Evolutionary conservation across 1,140 invertebrate genomes (phyloP).

Genomic region (Camponotus pennsylvanicus): DNA sequence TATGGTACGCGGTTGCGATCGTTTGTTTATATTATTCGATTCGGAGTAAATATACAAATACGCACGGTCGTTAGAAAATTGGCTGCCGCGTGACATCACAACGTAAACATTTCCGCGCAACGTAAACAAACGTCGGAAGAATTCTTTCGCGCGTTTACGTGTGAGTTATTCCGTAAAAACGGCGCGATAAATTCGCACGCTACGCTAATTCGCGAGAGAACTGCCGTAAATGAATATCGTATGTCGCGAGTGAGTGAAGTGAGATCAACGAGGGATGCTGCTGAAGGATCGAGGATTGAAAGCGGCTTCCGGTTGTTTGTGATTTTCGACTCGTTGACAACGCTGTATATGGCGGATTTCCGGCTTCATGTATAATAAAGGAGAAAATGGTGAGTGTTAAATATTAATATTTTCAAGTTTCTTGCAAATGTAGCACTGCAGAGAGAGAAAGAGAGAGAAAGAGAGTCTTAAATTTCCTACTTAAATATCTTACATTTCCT

Average conservation of each 20-base stretch:
- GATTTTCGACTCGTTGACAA: not conserved
- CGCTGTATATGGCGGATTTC: not conserved
- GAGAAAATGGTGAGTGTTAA: not conserved
- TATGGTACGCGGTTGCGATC: slow-evolving; percentile 6
- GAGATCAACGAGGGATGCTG: not conserved
- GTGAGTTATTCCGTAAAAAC: not conserved
- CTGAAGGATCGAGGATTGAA: not conserved
- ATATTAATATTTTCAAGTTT: slow-evolving; percentile 5
- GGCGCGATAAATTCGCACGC: not conserved
- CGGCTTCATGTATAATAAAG: not conserved
- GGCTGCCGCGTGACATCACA: not conserved
- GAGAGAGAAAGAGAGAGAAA: no score
- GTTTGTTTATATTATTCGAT: slow-evolving; percentile 25
- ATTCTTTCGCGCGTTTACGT: not conserved
- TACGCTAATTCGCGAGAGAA: not conserved
- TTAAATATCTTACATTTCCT: no score
- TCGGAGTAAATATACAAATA: slow-evolving; percentile 6
- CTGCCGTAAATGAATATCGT: not conserved
- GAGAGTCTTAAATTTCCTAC: no score
- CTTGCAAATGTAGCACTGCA: not conserved
- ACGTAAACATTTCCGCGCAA: not conserved
- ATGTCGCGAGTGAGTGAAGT: not conserved
- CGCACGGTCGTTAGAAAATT: slow-evolving; percentile 30
- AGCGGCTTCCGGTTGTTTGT: not conserved
- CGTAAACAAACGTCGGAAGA: not conserved